phyloP scores from a whole-genome alignment of 2,113 vertebrate species.

The Aspiorhynchus laticeps region DNA sequence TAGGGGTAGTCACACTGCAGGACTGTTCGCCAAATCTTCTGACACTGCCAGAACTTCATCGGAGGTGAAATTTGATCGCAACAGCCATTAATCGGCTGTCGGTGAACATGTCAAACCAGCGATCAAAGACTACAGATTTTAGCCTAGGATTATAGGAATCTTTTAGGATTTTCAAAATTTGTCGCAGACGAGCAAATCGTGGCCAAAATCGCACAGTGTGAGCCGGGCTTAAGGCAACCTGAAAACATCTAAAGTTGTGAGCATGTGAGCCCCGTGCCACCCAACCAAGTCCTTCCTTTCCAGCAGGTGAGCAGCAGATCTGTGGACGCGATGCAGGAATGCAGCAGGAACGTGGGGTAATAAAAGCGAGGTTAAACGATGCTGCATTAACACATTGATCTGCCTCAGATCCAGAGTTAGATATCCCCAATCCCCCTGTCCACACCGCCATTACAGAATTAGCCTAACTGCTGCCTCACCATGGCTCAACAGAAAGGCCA shows the following conservation, averaged over 20 bases:
- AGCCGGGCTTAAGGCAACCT: too few relatives aligned
- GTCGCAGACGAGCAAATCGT: too few relatives aligned
- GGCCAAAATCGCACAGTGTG: too few relatives aligned
- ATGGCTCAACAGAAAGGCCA: constrained; percentile 63
- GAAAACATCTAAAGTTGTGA: constrained; percentile 41
- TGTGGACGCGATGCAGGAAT: constrained; percentile 44
- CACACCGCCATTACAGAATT: constrained; percentile 76
- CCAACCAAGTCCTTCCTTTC: constrained; percentile 7
- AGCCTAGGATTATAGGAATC: too few relatives aligned
- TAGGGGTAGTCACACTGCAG: too few relatives aligned
- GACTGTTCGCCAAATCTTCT: too few relatives aligned
- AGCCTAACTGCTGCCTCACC: constrained; percentile 73
- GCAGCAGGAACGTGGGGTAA: background rate
- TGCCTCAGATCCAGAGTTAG: constrained; percentile 70
- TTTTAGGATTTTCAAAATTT: too few relatives aligned
- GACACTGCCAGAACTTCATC: too few relatives aligned
- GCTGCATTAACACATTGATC: constrained; percentile 78
- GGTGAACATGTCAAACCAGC: too few relatives aligned
- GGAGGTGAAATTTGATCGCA: too few relatives aligned
- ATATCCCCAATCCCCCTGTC: constrained; percentile 65
- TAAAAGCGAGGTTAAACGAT: constrained; percentile 71
- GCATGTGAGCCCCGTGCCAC: constrained; percentile 47
- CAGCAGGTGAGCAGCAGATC: constrained; percentile 50
- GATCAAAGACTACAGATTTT: too few relatives aligned
- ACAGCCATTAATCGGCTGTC: too few relatives aligned